Evolutionary conservation across 2,797 vertebrate genomes (phyloP).

Genomic region (Anguilla obscura): DNA sequence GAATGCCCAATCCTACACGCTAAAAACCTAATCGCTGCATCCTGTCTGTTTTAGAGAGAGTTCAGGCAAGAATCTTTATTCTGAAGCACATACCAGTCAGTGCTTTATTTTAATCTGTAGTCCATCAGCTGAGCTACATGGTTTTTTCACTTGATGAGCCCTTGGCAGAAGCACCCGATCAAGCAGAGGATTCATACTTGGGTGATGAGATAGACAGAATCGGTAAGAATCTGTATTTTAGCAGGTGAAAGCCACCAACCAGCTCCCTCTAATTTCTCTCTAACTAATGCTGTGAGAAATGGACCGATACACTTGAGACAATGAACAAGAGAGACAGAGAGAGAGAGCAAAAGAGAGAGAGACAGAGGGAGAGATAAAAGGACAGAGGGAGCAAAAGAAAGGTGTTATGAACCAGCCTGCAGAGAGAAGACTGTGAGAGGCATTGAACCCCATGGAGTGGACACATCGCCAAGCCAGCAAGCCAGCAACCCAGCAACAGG

Average conservation of each 20-base stretch:
- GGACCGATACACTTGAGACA: neutral
- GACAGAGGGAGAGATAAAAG: neutral
- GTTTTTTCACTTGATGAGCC: neutral
- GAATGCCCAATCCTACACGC: too few relatives aligned
- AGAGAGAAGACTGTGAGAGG: neutral
- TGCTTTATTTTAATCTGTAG: neutral
- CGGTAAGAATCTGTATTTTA: neutral
- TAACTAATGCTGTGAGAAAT: neutral
- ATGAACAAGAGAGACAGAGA: neutral
- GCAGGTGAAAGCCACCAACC: neutral
- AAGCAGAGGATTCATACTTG: neutral
- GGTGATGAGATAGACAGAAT: too few relatives aligned
- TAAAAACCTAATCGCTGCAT: neutral
- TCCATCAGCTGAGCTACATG: neutral
- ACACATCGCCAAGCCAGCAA: constrained; percentile 19
- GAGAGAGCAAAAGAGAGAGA: neutral
- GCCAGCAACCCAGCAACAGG: constrained; percentile 16
- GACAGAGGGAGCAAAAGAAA: neutral
- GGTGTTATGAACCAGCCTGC: neutral
- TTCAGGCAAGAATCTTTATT: neutral
- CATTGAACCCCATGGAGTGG: neutral
- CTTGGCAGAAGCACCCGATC: neutral
- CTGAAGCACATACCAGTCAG: neutral
- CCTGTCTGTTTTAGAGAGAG: neutral
- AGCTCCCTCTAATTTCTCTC: neutral